phyloP scores from a whole-genome alignment of 2,888 invertebrate species.

The Chaitophorus viminalis region DNA sequence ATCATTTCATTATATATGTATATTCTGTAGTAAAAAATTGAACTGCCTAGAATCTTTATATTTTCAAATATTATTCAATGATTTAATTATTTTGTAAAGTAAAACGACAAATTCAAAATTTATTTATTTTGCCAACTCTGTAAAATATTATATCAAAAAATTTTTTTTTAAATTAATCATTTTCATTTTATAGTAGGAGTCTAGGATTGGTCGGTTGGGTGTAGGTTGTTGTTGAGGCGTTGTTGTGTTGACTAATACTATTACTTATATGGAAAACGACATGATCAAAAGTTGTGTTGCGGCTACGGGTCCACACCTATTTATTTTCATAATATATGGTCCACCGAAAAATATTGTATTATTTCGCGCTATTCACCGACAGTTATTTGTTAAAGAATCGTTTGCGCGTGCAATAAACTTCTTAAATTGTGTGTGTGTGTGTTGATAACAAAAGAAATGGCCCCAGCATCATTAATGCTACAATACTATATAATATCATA shows the following conservation, averaged over 20 bases:
- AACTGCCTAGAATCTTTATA: not conserved
- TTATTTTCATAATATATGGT: not conserved
- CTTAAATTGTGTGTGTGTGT: not conserved
- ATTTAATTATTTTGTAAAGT: not conserved
- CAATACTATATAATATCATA: not conserved
- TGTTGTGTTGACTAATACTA: conserved; percentile 21
- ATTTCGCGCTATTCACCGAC: not conserved
- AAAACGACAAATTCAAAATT: not conserved
- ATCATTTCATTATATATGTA: too few relatives aligned
- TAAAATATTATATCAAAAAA: not conserved
- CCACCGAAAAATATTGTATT: not conserved
- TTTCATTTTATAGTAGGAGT: conserved; percentile 38
- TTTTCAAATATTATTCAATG: not conserved
- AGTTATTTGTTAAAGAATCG: not conserved
- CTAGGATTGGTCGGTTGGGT: conserved; percentile 40
- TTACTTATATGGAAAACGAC: conserved; percentile 37
- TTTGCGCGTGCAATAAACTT: not conserved
- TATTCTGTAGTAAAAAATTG: not conserved
- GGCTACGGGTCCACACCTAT: conserved; percentile 22
- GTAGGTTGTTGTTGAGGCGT: conserved; percentile 51
- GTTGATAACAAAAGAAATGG: not conserved
- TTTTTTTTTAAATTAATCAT: conserved; percentile 28
- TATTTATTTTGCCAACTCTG: not conserved
- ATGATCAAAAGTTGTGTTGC: conserved; percentile 11
- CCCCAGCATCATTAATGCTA: not conserved